phyloP scores from a whole-genome alignment of 2,113 vertebrate species.

The Euleptes europaea region DNA sequence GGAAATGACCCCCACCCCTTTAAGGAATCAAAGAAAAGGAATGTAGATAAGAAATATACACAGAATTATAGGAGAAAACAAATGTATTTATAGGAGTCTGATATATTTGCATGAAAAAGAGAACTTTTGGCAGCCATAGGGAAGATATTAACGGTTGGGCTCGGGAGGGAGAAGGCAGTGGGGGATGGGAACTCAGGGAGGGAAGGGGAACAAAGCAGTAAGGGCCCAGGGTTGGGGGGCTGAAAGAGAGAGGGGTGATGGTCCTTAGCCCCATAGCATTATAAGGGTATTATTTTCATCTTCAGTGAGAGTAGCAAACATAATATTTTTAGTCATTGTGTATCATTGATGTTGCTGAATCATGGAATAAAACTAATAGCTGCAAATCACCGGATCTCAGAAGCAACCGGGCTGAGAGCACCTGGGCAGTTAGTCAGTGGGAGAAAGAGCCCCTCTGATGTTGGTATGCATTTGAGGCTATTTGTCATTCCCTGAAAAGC shows the following conservation, averaged over 20 bases:
- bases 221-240: background rate
- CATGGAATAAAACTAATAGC: fast-evolving
- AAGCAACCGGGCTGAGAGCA: too few species aligned
- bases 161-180: background rate
- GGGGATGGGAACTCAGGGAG: background rate
- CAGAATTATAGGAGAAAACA: conserved; percentile 62
- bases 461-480: background rate
- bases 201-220: background rate
- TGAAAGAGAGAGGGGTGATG: conserved; percentile 11
- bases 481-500: background rate
- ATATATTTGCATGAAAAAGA: conserved; percentile 70
- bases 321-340: background rate
- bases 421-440: too few species aligned
- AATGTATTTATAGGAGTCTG: conserved; percentile 54
- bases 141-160: conserved; percentile 21
- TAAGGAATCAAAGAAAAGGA: conserved; percentile 27
- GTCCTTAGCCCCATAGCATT: fast-evolving
- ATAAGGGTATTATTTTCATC: fast-evolving
- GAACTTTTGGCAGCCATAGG: conserved; percentile 32
- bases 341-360: background rate
- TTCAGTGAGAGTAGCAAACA: background rate
- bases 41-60: conserved; percentile 66
- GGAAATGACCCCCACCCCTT: conserved; percentile 37
- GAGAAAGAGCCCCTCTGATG: background rate
- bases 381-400: fast-evolving